Base-by-base conservation (phyloP, 2,797 vertebrate species). In the Spheniscus humboldti region DNA sequence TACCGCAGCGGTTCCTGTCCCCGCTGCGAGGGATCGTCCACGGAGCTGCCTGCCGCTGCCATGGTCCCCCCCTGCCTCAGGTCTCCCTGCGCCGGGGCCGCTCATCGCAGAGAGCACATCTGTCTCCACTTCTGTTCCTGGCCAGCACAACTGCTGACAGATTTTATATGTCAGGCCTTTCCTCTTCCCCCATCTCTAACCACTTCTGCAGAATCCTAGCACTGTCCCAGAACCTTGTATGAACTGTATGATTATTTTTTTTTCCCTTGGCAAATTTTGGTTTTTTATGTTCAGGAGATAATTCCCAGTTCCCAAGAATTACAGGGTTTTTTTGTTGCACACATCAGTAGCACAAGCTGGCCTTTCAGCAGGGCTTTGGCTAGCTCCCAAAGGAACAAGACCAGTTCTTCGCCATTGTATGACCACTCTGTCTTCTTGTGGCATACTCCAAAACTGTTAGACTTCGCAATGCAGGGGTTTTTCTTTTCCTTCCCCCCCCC, bases 21-120 rank as follows among this genome's bases (percentile, higher is more conserved):
- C 43, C 4, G 1, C 17, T 13, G 11, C 0, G 10, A 47, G 64
- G 55, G 41, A 11, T 33, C 10, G 2, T 13, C 57, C 63, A 4
- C 1, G 3, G 66, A 55, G 16, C 56, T 1, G 3, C 9, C 45
- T 10, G 28, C 62, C 1, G 7, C 28, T 27, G 66, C 41, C 2
- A 3, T 7, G 4, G 13, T 48, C 18, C 16, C 75, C 20, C 24
- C 18, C 16, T 11, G 3, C 35, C 63, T 35, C 25, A 3, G 23
- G 23, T 37, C 27, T 23, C 63, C 16, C 33, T 2, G 2, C 0
- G 0, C 48, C 0, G 0, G n/a, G 31, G 37, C 50, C 10, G 6
- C 50, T 72, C 8, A 1, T 20, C 0, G 0, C 80, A 18, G 28
- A 5, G 30, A 72, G 35, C 53, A 79, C 64, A 16, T 90, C 76